Evolutionary conservation across 1,140 invertebrate genomes (phyloP).

Genomic region (Lepidostoma basale): DNA sequence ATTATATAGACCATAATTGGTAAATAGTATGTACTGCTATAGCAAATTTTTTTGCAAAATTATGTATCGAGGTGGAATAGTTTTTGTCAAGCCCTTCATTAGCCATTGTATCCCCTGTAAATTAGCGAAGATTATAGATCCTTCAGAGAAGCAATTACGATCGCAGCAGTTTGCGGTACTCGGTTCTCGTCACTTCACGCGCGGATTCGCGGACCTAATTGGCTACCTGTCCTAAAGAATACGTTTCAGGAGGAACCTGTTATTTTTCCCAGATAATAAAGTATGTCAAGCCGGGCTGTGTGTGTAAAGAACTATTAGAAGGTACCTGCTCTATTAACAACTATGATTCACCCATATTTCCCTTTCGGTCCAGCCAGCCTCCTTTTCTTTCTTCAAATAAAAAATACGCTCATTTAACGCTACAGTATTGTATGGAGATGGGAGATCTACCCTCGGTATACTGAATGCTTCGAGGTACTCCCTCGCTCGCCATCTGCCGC

Average conservation of each 20-base stretch:
- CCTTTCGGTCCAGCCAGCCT: background rate
- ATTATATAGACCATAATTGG: too few species aligned
- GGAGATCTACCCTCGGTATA: conserved; percentile 21
- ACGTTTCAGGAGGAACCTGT: background rate
- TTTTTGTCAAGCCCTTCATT: too few species aligned
- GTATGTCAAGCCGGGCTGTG: background rate
- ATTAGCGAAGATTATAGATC: too few species aligned
- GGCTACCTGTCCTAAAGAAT: conserved; percentile 5
- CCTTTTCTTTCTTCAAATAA: background rate
- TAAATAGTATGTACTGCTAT: too few species aligned
- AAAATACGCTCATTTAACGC: conserved; percentile 27
- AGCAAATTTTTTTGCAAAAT: too few species aligned
- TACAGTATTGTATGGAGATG: conserved; percentile 33
- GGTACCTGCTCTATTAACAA: conserved; percentile 8
- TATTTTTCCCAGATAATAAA: too few species aligned
- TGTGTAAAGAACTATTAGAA: too few species aligned
- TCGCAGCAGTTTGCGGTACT: too few species aligned
- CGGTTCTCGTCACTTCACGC: background rate
- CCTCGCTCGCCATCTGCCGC: conserved; percentile 44
- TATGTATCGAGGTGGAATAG: too few species aligned
- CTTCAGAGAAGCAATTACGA: too few species aligned
- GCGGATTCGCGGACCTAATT: background rate
- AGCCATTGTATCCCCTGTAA: too few species aligned
- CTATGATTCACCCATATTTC: conserved; percentile 21
- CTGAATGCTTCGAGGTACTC: conserved; percentile 33